A percentile compares a stretch with the other conserved stretches of the same genome.
These are phyloP conservation scores for Heliconius aoede DNA, from an alignment of 2,888 invertebrate genomes.

Conservation along the genomic window DNA sequence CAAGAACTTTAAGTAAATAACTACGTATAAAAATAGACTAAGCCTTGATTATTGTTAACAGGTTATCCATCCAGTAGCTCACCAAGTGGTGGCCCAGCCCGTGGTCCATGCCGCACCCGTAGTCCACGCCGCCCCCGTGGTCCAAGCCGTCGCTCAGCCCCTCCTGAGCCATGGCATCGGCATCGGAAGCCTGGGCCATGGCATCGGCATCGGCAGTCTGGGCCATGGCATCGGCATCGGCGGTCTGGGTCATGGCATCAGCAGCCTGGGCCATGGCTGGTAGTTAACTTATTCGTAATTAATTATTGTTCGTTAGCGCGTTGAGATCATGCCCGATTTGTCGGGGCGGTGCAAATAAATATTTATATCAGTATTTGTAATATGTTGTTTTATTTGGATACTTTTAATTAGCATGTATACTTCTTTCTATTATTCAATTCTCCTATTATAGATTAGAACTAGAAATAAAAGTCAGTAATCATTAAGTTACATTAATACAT, in stretches of 20 bases:
- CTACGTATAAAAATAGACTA: background rate
- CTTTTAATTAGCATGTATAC: no score
- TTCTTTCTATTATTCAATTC: no score
- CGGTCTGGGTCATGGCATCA: conserved; percentile 48
- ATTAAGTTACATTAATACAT: background rate
- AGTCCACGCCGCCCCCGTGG: conserved; percentile 61
- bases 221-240: conserved; percentile 58
- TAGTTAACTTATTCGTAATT: conserved; percentile 64
- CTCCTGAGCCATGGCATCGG: conserved; percentile 55
- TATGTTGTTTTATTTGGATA: conserved; percentile 48
- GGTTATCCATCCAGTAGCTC: conserved; percentile 55
- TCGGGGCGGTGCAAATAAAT: conserved; percentile 69
- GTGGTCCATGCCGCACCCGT: conserved; percentile 54
- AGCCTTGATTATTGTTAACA: conserved; percentile 39
- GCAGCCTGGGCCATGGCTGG: conserved; percentile 68
- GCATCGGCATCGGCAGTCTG: conserved; percentile 55
- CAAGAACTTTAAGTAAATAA: no score
- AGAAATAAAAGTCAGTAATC: background rate
- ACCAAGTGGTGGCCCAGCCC: conserved; percentile 51
- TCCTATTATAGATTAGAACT: no score
- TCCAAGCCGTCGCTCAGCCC: conserved; percentile 55
- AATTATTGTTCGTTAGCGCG: conserved; percentile 60
- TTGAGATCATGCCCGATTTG: conserved; percentile 73
- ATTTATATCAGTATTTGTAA: conserved; percentile 61
- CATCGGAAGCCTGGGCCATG: conserved; percentile 40